These are phyloP conservation scores for Oryzias javanicus DNA, from an alignment of 2,113 vertebrate genomes.

Conservation along the genomic window DNA sequence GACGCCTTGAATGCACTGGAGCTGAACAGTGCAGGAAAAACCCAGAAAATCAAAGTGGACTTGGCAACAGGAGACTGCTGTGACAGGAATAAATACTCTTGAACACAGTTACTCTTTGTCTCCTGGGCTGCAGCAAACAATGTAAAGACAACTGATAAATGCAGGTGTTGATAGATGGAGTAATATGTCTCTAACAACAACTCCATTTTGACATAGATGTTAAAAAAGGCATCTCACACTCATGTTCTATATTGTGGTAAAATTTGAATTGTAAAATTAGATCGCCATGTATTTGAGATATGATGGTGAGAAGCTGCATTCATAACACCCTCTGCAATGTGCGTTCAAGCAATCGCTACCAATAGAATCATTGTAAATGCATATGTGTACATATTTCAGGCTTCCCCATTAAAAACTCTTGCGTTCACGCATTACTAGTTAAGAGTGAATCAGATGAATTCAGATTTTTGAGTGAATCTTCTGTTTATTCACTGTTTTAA, in stretches of 20 bases:
- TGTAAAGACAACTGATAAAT: conserved; percentile 55
- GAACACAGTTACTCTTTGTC: conserved; percentile 31
- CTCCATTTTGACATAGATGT: conserved; percentile 31
- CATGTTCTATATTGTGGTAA: conserved; percentile 3
- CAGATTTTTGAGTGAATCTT: too few relatives aligned
- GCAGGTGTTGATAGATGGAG: conserved; percentile 44
- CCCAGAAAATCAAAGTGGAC: conserved; percentile 41
- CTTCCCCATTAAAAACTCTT: too few relatives aligned
- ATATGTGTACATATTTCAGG: too few relatives aligned
- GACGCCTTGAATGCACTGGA: conserved; percentile 40
- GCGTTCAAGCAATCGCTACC: neutral
- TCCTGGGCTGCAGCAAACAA: conserved; percentile 37
- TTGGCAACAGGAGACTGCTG: conserved; percentile 25
- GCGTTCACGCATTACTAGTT: too few relatives aligned
- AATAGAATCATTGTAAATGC: too few relatives aligned
- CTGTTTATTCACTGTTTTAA: too few relatives aligned
- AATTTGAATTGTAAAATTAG: neutral
- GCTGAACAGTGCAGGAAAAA: conserved; percentile 48
- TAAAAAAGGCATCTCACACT: conserved; percentile 8
- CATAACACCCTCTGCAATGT: too few relatives aligned
- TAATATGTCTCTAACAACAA: conserved; percentile 39
- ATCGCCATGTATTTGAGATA: too few relatives aligned
- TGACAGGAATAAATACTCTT: conserved; percentile 36
- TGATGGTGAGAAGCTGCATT: too few relatives aligned
- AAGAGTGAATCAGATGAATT: too few relatives aligned